Conservation (phyloP, 2,888 invertebrate species). For the Ichneumon xanthorius region DNA sequence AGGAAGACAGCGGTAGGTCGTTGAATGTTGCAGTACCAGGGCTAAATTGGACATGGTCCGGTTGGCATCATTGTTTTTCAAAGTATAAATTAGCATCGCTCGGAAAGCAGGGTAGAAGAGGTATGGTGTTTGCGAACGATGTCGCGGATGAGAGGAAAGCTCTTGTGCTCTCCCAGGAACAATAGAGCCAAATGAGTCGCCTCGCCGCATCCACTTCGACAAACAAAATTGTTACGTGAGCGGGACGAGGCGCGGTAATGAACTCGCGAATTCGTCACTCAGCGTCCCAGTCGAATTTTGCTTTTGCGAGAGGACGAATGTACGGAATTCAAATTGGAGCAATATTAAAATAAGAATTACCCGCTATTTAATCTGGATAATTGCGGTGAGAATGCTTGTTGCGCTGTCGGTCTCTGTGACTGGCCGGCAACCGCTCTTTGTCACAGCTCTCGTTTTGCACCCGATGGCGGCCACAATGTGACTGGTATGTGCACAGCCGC, state of each 20-base stretch:
- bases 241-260: constrained; percentile 1
- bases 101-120: constrained; percentile 9
- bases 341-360: neutral
- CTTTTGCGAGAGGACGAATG: neutral
- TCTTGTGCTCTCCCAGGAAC: constrained; percentile 50
- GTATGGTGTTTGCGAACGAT: constrained; percentile 31
- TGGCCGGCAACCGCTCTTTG: neutral
- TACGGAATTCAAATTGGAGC: neutral
- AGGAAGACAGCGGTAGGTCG: neutral
- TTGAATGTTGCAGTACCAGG: constrained; percentile 7
- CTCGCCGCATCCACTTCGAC: constrained; percentile 44
- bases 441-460: neutral
- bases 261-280: constrained; percentile 10
- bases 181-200: constrained; percentile 67
- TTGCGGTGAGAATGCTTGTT: neutral
- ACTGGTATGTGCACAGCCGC: neutral
- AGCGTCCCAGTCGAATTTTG: constrained; percentile 9
- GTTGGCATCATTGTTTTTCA: constrained; percentile 55
- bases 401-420: neutral
- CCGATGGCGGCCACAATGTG: neutral
- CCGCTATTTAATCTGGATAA: neutral
- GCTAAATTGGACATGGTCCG: constrained; percentile 50
- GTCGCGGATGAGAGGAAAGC: constrained; percentile 56
- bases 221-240: constrained; percentile 8
- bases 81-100: constrained; percentile 57